Conservation (phyloP, 2,888 invertebrate species). For the Aleiodes leptofemur region DNA sequence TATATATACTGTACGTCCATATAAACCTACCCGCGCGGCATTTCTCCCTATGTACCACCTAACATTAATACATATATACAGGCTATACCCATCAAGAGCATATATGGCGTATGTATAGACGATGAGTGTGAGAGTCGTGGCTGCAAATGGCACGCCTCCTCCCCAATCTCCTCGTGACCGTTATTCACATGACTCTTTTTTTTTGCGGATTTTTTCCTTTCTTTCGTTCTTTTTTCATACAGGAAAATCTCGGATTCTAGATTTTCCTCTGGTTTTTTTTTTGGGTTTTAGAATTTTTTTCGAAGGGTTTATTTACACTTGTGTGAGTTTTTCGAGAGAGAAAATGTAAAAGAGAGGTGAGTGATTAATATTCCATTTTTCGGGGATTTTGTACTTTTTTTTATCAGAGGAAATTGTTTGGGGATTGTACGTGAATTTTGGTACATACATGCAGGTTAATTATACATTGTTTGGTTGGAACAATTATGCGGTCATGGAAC, state of each 20-base stretch:
- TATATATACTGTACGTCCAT: slow-evolving; percentile 17
- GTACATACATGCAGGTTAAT: no score
- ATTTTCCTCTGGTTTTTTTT: background rate
- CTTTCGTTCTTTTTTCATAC: background rate
- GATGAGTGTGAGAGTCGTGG: slow-evolving; percentile 1
- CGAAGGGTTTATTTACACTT: background rate
- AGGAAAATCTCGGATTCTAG: no score
- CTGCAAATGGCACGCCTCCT: slow-evolving; percentile 3
- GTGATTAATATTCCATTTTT: no score
- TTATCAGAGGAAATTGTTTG: no score
- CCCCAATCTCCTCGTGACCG: background rate
- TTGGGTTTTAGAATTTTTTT: background rate
- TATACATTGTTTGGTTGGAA: no score
- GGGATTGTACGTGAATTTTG: no score
- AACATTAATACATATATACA: background rate
- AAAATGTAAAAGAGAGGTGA: background rate
- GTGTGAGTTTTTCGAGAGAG: background rate
- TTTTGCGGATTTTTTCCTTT: background rate
- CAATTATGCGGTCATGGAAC: no score
- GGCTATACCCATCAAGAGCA: background rate
- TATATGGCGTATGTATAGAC: background rate
- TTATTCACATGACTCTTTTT: background rate
- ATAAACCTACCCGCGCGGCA: slow-evolving; percentile 7
- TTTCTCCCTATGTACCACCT: background rate
- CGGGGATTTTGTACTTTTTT: no score